Conservation (phyloP, 2,888 invertebrate species). For the Polydrusus pterygomalis region DNA sequence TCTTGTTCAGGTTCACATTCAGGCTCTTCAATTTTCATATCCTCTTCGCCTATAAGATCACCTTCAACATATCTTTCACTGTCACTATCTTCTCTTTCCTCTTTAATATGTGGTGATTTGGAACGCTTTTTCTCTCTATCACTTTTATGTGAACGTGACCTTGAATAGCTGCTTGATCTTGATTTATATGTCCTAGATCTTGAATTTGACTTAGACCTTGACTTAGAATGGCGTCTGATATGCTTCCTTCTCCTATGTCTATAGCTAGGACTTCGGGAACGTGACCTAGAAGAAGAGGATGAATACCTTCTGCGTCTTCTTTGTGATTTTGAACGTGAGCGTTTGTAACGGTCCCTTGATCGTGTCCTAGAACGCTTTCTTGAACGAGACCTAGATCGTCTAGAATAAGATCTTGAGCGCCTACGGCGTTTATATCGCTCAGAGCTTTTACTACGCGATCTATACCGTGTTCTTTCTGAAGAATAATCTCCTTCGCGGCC, state of each 20-base stretch:
- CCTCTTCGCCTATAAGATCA: constrained; percentile 57
- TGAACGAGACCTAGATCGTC: constrained; percentile 55
- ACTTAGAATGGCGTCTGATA: constrained; percentile 56
- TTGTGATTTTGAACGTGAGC: constrained; percentile 57
- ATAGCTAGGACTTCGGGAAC: constrained; percentile 56
- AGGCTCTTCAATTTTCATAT: constrained; percentile 58
- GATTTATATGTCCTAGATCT: constrained; percentile 51
- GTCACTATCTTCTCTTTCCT: constrained; percentile 41
- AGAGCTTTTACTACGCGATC: constrained; percentile 56
- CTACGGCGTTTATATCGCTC: constrained; percentile 54
- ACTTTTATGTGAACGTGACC: constrained; percentile 54
- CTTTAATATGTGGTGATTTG: constrained; percentile 25
- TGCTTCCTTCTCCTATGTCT: constrained; percentile 58
- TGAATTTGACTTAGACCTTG: constrained; percentile 45
- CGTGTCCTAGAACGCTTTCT: constrained; percentile 49
- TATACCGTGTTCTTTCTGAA: constrained; percentile 58
- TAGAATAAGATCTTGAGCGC: constrained; percentile 60
- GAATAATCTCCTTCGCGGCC: constrained; percentile 61
- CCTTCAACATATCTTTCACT: constrained; percentile 49
- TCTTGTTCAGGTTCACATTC: constrained; percentile 63
- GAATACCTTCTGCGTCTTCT: constrained; percentile 54
- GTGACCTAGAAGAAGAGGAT: constrained; percentile 55
- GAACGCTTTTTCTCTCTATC: constrained; percentile 37
- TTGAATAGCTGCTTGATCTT: constrained; percentile 58
- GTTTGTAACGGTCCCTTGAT: constrained; percentile 56